Base-by-base conservation (phyloP, 2,888 invertebrate genomes). In the Cephus pygmeus region DNA sequence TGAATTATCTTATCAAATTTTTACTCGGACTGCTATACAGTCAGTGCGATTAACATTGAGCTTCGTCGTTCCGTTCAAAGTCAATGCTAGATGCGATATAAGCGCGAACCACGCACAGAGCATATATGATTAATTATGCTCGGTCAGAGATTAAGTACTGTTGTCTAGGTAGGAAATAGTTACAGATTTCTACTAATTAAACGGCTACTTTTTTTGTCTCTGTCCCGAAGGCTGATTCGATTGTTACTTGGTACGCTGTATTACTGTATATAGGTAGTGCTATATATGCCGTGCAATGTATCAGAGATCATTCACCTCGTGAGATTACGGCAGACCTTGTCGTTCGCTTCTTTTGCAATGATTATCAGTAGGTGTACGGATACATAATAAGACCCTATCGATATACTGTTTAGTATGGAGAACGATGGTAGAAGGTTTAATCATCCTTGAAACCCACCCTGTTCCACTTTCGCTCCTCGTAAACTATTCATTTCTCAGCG, bases 401-500 rank as follows among this genome's bases (percentile, higher is more conserved):
- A 56, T 56, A 31, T 23, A 34, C 71, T 71, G 71, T 71, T 71
- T 71, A 31, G 34, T 71, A 71, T 71, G 71, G 71, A 71, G 71
- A 71, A 34, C 76, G 82, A 79, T 76, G 34, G 75, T 79, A 81
- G 82, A 84, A 83, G 85, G 88, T 89, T 90, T 71, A 71, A 87
- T 88, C 89, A 90, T 87, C 86, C 87, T 86, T 88, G 85, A 34
- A 71, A 31, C 34, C 71, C 34, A 88, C 87, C 34, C 71, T 89
- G 33, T 71, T 71, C 56, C 89, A 88, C 90, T 90, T 90, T 91
- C 90, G 90, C 90, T 88, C 90, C 90, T 90, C 91, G 91, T 90
- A 91, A 91, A 91, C 91, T 91, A 91, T 90, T 90, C 91, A 89
- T 90, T 91, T 90, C 90, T 90, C 87, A 88, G 88, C 87, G 90